A percentile compares a stretch with the other conserved stretches of the same genome.
phyloP scores from a whole-genome alignment of 2,888 invertebrate genomes.

The Napeogenes sylphis region DNA sequence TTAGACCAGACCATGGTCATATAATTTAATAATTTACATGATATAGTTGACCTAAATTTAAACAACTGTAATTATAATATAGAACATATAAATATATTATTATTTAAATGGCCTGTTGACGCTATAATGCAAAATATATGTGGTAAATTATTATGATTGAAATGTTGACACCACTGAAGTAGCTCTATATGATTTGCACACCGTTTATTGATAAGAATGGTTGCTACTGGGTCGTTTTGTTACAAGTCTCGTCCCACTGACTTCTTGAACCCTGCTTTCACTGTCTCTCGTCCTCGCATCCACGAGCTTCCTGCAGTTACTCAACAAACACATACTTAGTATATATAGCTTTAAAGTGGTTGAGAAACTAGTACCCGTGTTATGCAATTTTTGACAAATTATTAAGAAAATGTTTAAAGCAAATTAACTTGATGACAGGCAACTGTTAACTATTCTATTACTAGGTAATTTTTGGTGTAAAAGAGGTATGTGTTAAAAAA shows the following conservation, averaged over 20 bases:
- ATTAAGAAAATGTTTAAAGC: no score
- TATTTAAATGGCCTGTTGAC: no score
- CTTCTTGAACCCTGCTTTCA: constrained; percentile 72
- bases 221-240: constrained; percentile 1
- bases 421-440: not conserved
- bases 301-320: constrained; percentile 38
- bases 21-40: no score
- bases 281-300: constrained; percentile 44
- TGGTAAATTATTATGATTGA: no score
- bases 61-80: no score
- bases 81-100: no score
- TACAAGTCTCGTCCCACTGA: constrained; percentile 34
- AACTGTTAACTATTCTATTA: no score
- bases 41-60: no score
- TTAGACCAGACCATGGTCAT: no score
- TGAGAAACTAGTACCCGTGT: not conserved
- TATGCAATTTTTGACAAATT: not conserved
- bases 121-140: no score
- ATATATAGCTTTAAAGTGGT: not conserved
- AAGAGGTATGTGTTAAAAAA: not conserved
- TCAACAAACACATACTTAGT: constrained; percentile 23
- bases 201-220: not conserved
- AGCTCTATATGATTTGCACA: not conserved
- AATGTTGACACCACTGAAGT: no score
- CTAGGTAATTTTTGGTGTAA: not conserved